These are phyloP conservation scores for Dolichomitus sp. DNA, from an alignment of 2,888 invertebrate genomes.

Conservation along the genomic window DNA sequence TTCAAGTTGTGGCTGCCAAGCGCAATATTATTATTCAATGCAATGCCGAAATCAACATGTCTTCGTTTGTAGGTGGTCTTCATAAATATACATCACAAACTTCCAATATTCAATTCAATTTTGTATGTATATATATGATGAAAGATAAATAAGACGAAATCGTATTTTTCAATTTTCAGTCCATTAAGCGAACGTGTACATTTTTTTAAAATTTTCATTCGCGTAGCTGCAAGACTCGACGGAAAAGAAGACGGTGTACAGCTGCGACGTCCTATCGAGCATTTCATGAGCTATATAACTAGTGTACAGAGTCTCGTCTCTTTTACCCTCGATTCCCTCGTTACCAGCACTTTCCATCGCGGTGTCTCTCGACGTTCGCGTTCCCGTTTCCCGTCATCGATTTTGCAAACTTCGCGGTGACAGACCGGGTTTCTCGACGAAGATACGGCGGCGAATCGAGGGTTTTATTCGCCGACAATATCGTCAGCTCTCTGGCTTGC, in stretches of 20 bases:
- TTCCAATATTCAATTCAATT: neutral
- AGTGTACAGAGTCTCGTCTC: neutral
- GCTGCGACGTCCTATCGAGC: conserved; percentile 1
- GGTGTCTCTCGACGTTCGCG: conserved; percentile 25
- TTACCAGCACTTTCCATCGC: conserved; percentile 11
- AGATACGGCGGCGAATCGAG: neutral
- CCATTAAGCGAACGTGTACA: neutral
- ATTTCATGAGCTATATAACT: neutral
- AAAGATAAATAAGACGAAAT: neutral
- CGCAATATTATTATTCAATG: conserved; percentile 1
- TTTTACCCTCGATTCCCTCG: conserved; percentile 7
- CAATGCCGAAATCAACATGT: neutral
- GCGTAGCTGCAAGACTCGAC: neutral
- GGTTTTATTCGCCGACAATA: neutral
- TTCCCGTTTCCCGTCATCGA: conserved; percentile 50
- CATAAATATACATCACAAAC: neutral
- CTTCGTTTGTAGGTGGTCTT: neutral
- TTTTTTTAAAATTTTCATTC: neutral
- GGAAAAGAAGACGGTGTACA: neutral
- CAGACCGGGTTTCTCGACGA: conserved; percentile 23
- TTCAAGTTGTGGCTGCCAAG: neutral
- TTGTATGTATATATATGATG: neutral
- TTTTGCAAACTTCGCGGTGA: conserved; percentile 36
- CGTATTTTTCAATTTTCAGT: neutral
- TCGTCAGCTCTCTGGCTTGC: neutral